Conservation (phyloP, 2,113 vertebrate genomes). For the Boleophthalmus pectinirostris region DNA sequence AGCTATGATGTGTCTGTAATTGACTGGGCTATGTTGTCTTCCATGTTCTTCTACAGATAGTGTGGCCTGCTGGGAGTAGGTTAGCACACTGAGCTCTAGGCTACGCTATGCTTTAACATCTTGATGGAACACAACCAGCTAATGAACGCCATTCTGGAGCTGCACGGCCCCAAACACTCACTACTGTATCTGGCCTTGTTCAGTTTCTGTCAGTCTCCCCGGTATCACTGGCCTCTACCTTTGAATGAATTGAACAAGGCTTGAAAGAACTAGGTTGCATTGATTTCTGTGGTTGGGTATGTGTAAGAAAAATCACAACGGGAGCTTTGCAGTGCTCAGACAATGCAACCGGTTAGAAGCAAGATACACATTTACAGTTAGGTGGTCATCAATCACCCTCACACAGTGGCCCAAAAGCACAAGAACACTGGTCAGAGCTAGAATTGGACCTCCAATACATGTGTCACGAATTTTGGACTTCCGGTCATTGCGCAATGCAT, state of each 20-base stretch:
- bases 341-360: not conserved
- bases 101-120: constrained; percentile 53
- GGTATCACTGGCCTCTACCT: not conserved
- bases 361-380: too few species aligned
- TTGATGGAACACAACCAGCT: constrained; percentile 56
- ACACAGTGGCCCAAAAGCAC: too few species aligned
- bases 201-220: not conserved
- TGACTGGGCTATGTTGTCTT: constrained; percentile 60
- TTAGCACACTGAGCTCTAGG: constrained; percentile 39
- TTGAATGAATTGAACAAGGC: constrained; percentile 11
- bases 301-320: constrained; percentile 1
- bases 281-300: constrained; percentile 7
- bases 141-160: constrained; percentile 57
- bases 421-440: too few species aligned
- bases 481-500: too few species aligned
- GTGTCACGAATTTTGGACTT: too few species aligned
- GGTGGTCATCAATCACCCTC: too few species aligned
- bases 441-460: too few species aligned
- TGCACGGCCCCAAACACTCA: constrained; percentile 17
- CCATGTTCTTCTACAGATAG: constrained; percentile 51
- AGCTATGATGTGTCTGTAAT: constrained; percentile 57
- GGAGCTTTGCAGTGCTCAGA: not conserved
- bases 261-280: constrained; percentile 8
- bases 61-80: constrained; percentile 37
- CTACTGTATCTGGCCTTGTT: not conserved